Base-by-base conservation (phyloP, 2,797 vertebrate species). In the Mastacembelus armatus region DNA sequence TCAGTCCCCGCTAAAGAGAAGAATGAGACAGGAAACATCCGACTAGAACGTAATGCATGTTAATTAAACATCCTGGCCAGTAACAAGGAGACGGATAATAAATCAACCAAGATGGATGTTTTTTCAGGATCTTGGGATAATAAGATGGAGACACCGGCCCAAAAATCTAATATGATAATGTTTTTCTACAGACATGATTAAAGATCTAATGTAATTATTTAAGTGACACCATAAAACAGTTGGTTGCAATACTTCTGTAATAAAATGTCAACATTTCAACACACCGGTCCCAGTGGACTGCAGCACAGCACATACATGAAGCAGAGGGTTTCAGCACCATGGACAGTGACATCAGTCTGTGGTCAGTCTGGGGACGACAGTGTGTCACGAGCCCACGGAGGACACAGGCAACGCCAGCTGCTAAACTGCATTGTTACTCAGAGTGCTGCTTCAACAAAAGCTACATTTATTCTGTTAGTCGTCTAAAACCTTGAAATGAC, bases 241-340 rank as follows among this genome's bases (percentile, higher is more conserved):
- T 16, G 44, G 22, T 6, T 42, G 38, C 14, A 24, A 4, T 1
- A 11, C 12, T 50, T 39, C 11, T 39, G 9, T 12, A 0, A 21
- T 15, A 18, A 33, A 18, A 47, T 10, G 6, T 33, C 10, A 24
- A n/a, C 19, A 38, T 18, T 22, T 24, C 21, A 24, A 26, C 59
- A 33, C 32, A n/a, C 19, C 11, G 24, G 51, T 40, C 16, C 36
- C 58, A 66, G 10, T 4, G n/a, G n/a, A n/a, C n/a, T n/a, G n/a
- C 16, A 8, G 30, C 7, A 16, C 18, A 64, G 30, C 56, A 55
- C 26, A 42, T 36, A 32, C n/a, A n/a, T n/a, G n/a, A n/a, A n/a
- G n/a, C n/a, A n/a, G n/a, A n/a, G n/a, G 39, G 42, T 29, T 85
- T 89, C 88, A 93, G 91, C 85, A 93, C 91, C 89, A 88, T 1